phyloP scores from a whole-genome alignment of 2,888 invertebrate species.

The Netelia fuscicornis region DNA sequence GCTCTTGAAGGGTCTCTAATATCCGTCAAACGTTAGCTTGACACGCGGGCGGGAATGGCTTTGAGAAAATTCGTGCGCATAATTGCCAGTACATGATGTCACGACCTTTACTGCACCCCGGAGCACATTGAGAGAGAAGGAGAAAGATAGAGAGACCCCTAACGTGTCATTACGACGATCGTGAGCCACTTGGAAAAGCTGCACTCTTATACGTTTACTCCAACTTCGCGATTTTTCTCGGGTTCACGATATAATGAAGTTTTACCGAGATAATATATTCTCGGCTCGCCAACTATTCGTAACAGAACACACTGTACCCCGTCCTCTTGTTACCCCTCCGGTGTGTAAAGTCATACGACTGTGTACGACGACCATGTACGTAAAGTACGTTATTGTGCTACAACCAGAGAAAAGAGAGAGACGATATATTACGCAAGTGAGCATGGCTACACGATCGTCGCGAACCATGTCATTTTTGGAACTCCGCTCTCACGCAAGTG shows the following conservation, averaged over 20 bases:
- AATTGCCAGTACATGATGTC: conserved; percentile 69
- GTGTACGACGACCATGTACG: background rate
- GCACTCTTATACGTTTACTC: conserved; percentile 39
- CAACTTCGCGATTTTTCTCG: conserved; percentile 18
- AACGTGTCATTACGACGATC: conserved; percentile 77
- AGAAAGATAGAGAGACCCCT: conserved; percentile 55
- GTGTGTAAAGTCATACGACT: too few relatives aligned
- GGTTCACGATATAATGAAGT: conserved; percentile 63
- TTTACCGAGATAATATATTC: conserved; percentile 79
- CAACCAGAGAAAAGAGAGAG: conserved; percentile 21
- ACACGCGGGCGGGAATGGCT: conserved; percentile 32
- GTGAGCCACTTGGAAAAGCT: conserved; percentile 73
- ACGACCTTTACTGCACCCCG: conserved; percentile 67
- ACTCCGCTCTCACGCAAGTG: conserved; percentile 83
- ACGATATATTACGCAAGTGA: conserved; percentile 66
- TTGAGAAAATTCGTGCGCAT: conserved; percentile 69
- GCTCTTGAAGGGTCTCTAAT: conserved; percentile 21
- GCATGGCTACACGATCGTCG: conserved; percentile 67
- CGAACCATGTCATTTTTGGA: conserved; percentile 84
- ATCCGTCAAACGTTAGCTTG: conserved; percentile 13
- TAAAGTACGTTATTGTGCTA: conserved; percentile 48
- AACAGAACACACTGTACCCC: background rate
- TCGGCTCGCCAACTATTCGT: conserved; percentile 58
- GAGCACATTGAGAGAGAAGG: conserved; percentile 53
- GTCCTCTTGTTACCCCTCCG: too few relatives aligned